A percentile compares a stretch with the other conserved stretches of the same genome.
Conservation (phyloP, 2,113 vertebrate species). For the Narcine bancroftii region DNA sequence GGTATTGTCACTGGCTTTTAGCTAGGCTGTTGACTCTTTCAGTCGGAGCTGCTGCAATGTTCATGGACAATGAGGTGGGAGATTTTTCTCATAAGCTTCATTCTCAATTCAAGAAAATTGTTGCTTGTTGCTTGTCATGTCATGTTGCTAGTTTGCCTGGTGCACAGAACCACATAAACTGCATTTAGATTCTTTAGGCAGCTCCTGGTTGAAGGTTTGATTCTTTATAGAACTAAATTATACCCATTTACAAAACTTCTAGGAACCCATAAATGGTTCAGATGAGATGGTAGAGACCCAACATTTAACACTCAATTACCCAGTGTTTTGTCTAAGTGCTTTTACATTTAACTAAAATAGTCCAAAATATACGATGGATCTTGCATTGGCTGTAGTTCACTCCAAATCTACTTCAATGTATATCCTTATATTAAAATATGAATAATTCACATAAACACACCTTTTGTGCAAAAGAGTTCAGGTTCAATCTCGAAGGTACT, state of each 20-base stretch:
- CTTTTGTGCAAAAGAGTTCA: neutral
- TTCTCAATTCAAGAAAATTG: conserved; percentile 7
- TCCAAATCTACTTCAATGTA: neutral
- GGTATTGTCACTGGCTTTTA: neutral
- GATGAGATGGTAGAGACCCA: neutral
- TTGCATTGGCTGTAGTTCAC: neutral
- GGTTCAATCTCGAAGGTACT: neutral
- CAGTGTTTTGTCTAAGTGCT: neutral
- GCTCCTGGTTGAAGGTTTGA: neutral
- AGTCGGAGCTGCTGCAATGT: neutral
- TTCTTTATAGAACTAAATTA: neutral
- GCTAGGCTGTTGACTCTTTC: neutral
- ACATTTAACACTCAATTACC: neutral
- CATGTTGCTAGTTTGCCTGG: neutral
- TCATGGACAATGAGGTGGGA: neutral
- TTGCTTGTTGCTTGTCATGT: neutral
- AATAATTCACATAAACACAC: neutral
- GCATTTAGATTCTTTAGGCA: neutral
- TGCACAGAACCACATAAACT: neutral
- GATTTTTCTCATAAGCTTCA: conserved; percentile 1
- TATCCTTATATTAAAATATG: neutral
- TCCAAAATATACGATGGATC: no score
- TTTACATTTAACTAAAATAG: neutral
- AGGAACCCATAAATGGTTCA: neutral
- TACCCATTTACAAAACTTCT: neutral